These are phyloP conservation scores for Caenorhabditis imperialis DNA, from an alignment of 2,888 invertebrate species.

Conservation along the genomic window DNA sequence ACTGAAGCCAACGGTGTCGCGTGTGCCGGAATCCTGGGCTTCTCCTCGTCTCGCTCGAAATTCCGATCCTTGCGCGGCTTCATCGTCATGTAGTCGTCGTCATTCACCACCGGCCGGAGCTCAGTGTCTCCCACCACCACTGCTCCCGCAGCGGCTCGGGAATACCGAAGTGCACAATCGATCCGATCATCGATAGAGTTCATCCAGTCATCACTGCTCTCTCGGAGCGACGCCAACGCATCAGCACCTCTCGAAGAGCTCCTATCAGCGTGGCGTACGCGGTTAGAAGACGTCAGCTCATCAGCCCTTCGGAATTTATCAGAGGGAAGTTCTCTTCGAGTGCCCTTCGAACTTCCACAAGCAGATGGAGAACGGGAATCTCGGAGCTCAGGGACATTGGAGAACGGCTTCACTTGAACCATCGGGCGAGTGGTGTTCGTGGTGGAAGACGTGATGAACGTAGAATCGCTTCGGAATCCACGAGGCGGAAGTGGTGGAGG, in stretches of 20 bases:
- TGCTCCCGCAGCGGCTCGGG: constrained; percentile 41
- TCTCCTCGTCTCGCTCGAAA: constrained; percentile 18
- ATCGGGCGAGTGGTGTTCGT: constrained; percentile 37
- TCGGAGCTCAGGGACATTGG: constrained; percentile 15
- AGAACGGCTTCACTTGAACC: constrained; percentile 49
- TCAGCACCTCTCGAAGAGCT: constrained; percentile 19
- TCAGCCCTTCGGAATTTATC: constrained; percentile 37
- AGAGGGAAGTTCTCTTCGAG: constrained; percentile 24
- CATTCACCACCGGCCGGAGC: constrained; percentile 60
- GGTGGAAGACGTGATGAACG: constrained; percentile 3
- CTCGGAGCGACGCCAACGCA: constrained; percentile 37
- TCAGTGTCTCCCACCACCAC: constrained; percentile 61
- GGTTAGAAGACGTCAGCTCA: constrained; percentile 12
- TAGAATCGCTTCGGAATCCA: constrained; percentile 37
- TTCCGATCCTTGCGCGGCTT: constrained; percentile 63
- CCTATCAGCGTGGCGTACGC: constrained; percentile 50
- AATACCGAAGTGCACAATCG: constrained; percentile 24
- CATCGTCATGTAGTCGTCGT: constrained; percentile 76
- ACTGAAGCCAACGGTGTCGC: constrained; percentile 33
- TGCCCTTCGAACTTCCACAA: constrained; percentile 38
- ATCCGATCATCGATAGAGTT: constrained; percentile 34
- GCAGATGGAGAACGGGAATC: constrained; percentile 57
- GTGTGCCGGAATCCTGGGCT: constrained; percentile 20
- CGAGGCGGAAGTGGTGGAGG: constrained; percentile 74
- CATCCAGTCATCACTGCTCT: constrained; percentile 26